Evolutionary conservation across 1,140 invertebrate species (phyloP), one percentile per base, ranked within the genome.

Genomic region (Habropoda laboriosa): DNA sequence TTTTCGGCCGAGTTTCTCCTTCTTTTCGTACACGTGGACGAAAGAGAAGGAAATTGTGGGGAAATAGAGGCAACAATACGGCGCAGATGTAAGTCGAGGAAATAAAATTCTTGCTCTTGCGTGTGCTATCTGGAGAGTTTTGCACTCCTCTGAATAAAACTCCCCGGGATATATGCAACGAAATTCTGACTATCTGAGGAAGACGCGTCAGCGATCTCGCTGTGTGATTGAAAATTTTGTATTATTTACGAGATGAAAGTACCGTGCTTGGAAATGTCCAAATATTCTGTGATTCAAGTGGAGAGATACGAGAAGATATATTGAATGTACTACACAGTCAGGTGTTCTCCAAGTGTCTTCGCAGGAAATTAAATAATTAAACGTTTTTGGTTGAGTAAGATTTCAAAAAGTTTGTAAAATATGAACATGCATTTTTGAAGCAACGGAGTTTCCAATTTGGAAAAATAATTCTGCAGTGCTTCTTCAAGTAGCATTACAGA

Each of bases 221-320:
- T 13, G 64, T 1, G 30, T 12, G 66, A 68, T 35, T 68, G 47
- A 68, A 49, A 68, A 68, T 68, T 68, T 68, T 68, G 30, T 51
- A 53, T 51, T 68, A 51, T 51, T 53, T 32, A 38, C 47, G 30
- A 53, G 47, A 51, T 24, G 66, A 24, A 35, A 51, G 21, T 24
- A 24, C 24, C 47, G 27, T 1, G 47, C 32, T 21, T 35, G 66
- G 12, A 32, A 68, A 68, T 51, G n/a, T 68, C 0, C 30, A n/a
- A n/a, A 68, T 16, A 21, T 24, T 49, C 21, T 35, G 7, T 30
- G 30, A n/a, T 6, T 45, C 21, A 12, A 3, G 35, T 58, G 1
- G 32, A 10, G 21, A 21, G 32, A 21, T 58, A 21, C 6, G 18
- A 21, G 18, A 21, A n/a, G 21, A 4, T 21, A n/a, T n/a, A n/a